These are phyloP conservation scores for Schizothorax lantsangensis DNA, from an alignment of 2,797 vertebrate species.

Conservation along the genomic window DNA sequence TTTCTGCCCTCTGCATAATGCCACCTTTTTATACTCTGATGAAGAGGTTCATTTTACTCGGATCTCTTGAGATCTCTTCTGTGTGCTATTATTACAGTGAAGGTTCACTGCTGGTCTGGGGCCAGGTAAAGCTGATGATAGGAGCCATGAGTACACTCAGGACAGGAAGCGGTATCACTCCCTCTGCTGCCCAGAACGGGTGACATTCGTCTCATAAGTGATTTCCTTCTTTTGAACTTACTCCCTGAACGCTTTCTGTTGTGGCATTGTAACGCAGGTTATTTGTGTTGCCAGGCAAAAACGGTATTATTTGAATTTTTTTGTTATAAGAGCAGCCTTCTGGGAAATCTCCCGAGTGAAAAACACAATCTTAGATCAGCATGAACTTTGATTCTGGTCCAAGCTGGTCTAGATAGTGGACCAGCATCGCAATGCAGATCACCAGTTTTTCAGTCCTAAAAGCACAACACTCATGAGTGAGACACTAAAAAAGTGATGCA, in stretches of 20 bases:
- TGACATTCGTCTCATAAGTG: constrained; percentile 61
- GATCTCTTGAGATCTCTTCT: constrained; percentile 63
- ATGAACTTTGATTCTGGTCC: not conserved
- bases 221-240: constrained; percentile 72
- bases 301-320: constrained; percentile 49
- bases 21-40: constrained; percentile 26
- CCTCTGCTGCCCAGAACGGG: constrained; percentile 58
- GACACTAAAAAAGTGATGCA: not conserved
- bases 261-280: constrained; percentile 44
- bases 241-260: constrained; percentile 61
- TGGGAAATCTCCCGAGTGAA: constrained; percentile 48
- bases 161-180: constrained; percentile 66
- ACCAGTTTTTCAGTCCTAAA: not conserved
- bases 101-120: constrained; percentile 49
- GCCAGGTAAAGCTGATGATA: constrained; percentile 66
- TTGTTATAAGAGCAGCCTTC: constrained; percentile 52
- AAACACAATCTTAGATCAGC: not conserved
- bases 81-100: constrained; percentile 62
- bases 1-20: constrained; percentile 51
- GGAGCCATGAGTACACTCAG: constrained; percentile 52
- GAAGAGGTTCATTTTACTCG: constrained; percentile 49
- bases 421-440: not conserved
- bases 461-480: not conserved
- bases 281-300: constrained; percentile 56
- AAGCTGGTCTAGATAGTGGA: not conserved